Evolutionary conservation across 2,797 vertebrate genomes (phyloP).

Genomic region (Neomorphus geoffroyi): DNA sequence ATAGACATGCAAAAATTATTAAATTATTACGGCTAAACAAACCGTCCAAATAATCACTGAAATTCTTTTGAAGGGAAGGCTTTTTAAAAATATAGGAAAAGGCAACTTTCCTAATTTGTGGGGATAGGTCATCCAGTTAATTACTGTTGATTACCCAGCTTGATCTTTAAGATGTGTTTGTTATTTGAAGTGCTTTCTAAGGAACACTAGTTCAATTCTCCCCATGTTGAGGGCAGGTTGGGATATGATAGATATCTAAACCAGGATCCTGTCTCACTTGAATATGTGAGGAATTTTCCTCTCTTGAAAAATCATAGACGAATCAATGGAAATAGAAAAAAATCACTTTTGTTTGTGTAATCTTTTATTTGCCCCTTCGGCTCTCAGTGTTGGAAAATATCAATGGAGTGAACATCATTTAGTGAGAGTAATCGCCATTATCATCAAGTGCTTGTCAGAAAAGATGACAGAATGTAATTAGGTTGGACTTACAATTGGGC

Average conservation of each 20-base stretch:
- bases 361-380: conserved; percentile 54
- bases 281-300: neutral
- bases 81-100: conserved; percentile 47
- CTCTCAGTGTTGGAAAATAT: conserved; percentile 69
- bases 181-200: conserved; percentile 69
- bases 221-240: neutral
- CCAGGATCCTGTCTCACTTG: neutral
- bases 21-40: conserved; percentile 39
- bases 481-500: conserved; percentile 71
- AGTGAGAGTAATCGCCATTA: conserved; percentile 70
- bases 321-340: conserved; percentile 53
- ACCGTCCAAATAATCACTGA: conserved; percentile 29
- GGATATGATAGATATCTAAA: conserved; percentile 20
- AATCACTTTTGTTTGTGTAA: conserved; percentile 51
- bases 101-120: conserved; percentile 44
- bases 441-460: conserved; percentile 72
- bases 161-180: conserved; percentile 57
- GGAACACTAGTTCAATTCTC: conserved; percentile 35
- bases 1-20: conserved; percentile 47
- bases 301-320: conserved; percentile 58
- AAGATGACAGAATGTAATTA: conserved; percentile 80
- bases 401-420: conserved; percentile 64
- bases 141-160: conserved; percentile 58
- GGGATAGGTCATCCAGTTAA: conserved; percentile 60
- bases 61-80: conserved; percentile 41